These are phyloP conservation scores for Prinia subflava DNA, from an alignment of 2,113 vertebrate genomes.

Conservation along the genomic window DNA sequence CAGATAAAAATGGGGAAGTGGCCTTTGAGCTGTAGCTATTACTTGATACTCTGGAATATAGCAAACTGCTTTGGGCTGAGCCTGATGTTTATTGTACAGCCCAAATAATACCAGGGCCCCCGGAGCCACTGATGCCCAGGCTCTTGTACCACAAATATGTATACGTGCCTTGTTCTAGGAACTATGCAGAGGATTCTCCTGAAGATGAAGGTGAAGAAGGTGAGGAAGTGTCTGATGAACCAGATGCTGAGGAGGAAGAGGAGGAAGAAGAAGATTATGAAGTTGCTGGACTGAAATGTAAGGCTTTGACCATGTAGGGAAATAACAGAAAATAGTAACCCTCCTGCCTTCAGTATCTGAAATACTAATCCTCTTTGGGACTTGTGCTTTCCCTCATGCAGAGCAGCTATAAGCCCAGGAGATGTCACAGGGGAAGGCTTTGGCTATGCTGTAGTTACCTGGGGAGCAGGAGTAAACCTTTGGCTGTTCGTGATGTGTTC, in stretches of 20 bases:
- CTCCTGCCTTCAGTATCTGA: not conserved
- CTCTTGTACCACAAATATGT: not conserved
- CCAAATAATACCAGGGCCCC: not conserved
- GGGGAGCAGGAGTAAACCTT: not conserved
- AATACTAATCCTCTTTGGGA: not conserved
- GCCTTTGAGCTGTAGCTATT: not conserved
- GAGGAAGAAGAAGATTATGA: constrained; percentile 87
- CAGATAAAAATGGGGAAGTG: not conserved
- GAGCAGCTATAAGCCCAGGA: not conserved
- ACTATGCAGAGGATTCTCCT: constrained; percentile 87
- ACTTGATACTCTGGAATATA: not conserved
- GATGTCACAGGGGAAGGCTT: not conserved
- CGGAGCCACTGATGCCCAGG: not conserved
- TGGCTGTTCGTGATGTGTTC: not conserved
- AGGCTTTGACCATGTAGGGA: constrained; percentile 44
- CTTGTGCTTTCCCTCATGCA: not conserved
- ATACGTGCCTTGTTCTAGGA: constrained; percentile 69
- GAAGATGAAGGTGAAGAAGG: constrained; percentile 85
- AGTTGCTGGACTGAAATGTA: constrained; percentile 88
- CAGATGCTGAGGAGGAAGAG: constrained; percentile 74
- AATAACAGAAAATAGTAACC: not conserved
- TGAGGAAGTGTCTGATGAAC: constrained; percentile 78
- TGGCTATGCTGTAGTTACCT: not conserved
- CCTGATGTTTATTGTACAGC: not conserved
- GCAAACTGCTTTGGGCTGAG: not conserved